Evolutionary conservation across 2,888 invertebrate species (phyloP).

Genomic region (Ophonus ardosiacus): DNA sequence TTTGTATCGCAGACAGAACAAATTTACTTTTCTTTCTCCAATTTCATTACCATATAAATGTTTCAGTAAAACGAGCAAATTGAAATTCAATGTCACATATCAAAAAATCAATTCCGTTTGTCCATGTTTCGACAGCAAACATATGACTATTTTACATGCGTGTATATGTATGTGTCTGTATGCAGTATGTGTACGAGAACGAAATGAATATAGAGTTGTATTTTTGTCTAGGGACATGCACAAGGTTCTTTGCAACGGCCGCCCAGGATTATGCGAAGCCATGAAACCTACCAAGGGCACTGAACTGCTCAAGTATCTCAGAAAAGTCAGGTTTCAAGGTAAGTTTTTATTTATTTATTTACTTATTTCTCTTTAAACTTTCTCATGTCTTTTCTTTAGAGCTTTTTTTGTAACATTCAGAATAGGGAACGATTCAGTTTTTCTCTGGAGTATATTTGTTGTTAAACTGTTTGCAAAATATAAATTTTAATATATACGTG

Average conservation of each 20-base stretch:
- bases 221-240: slow-evolving; percentile 88
- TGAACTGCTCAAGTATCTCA: slow-evolving; percentile 88
- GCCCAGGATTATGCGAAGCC: slow-evolving; percentile 88
- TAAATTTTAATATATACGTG: no score
- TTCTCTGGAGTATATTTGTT: no score
- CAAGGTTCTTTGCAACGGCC: slow-evolving; percentile 85
- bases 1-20: background rate
- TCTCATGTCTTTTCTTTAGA: background rate
- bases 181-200: no score
- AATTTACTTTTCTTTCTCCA: slow-evolving; percentile 20
- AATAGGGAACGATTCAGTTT: no score
- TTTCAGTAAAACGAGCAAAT: background rate
- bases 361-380: slow-evolving; percentile 9
- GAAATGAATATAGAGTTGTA: background rate
- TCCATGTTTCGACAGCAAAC: slow-evolving; percentile 25
- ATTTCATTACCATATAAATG: slow-evolving; percentile 42
- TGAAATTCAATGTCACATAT: slow-evolving; percentile 21
- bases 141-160: background rate
- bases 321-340: slow-evolving; percentile 94
- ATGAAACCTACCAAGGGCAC: slow-evolving; percentile 95
- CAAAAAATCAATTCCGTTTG: slow-evolving; percentile 35
- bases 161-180: background rate
- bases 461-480: no score
- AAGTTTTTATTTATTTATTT: slow-evolving; percentile 70
- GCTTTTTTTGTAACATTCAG: no score